A percentile compares a stretch with the other conserved stretches of the same genome.
Conservation (phyloP, 2,113 vertebrate genomes). For the Phycodurus eques region DNA sequence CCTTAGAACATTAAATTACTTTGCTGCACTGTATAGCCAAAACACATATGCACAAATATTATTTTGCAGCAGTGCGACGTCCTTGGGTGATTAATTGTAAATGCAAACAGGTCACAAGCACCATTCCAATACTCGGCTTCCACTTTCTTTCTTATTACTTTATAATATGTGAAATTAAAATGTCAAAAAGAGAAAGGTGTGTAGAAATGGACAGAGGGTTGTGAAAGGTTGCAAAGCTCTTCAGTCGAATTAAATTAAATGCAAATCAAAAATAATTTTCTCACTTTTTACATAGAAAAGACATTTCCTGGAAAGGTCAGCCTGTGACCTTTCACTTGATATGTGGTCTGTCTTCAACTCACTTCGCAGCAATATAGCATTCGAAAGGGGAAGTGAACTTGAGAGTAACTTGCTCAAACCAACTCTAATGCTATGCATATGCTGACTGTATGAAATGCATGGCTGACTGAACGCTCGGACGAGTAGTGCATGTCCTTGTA, state of each 20-base stretch:
- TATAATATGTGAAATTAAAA: neutral
- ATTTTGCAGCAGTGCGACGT: neutral
- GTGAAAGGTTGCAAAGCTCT: neutral
- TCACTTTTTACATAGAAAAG: neutral
- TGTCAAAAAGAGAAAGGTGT: neutral
- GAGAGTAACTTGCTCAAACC: neutral
- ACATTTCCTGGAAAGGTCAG: conserved; percentile 5
- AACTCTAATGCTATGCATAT: neutral
- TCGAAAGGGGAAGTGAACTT: neutral
- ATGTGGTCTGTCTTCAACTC: neutral
- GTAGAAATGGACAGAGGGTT: neutral
- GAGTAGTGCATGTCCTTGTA: neutral
- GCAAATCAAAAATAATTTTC: neutral
- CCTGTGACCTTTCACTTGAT: neutral
- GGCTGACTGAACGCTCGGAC: neutral
- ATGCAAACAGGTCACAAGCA: neutral
- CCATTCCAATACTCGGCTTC: neutral
- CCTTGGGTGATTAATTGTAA: neutral
- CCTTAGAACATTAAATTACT: neutral
- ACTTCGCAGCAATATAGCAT: neutral
- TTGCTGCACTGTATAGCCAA: neutral
- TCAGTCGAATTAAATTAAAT: neutral
- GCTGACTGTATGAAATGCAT: neutral
- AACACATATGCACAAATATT: neutral
- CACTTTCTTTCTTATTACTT: neutral